Conservation (phyloP, 30 jellyfish, hydroid and myxozoan species). For the Cassiopea andromeda region DNA sequence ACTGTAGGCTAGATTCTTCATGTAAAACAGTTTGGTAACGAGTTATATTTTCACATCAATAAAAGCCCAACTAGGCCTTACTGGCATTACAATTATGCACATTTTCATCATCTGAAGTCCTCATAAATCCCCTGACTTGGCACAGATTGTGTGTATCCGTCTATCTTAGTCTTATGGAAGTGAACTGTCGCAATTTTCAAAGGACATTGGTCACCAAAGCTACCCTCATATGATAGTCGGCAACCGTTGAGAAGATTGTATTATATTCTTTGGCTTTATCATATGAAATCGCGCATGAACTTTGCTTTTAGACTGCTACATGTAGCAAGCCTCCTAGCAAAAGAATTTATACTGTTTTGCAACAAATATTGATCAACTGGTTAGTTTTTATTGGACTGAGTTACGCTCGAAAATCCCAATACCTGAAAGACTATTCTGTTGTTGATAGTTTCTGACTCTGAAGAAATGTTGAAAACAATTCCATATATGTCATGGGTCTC, state of each 20-base stretch:
- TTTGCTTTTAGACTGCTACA: background rate
- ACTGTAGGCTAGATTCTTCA: no score
- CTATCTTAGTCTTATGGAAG: background rate
- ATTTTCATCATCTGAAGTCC: background rate
- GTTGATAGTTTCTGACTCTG: no score
- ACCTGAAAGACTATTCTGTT: no score
- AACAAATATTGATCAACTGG: no score
- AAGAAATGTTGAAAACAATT: no score
- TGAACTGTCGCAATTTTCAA: slow-evolving; percentile 5
- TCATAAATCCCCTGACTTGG: background rate
- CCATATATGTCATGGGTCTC: no score
- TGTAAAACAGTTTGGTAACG: no score
- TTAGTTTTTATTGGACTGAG: no score
- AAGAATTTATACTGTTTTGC: no score
- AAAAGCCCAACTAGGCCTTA: background rate
- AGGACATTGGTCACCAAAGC: background rate
- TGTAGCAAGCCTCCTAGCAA: background rate
- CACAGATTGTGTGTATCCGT: background rate
- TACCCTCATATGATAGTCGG: slow-evolving; percentile 9
- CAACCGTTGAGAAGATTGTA: background rate
- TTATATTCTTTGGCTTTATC: background rate
- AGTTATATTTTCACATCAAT: background rate
- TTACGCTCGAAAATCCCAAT: no score
- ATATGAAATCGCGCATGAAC: background rate
- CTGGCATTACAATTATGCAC: background rate